A percentile compares a stretch with the other conserved stretches of the same genome.
These are phyloP conservation scores for Oryzias melastigma DNA, from an alignment of 2,113 vertebrate species.

Conservation along the genomic window DNA sequence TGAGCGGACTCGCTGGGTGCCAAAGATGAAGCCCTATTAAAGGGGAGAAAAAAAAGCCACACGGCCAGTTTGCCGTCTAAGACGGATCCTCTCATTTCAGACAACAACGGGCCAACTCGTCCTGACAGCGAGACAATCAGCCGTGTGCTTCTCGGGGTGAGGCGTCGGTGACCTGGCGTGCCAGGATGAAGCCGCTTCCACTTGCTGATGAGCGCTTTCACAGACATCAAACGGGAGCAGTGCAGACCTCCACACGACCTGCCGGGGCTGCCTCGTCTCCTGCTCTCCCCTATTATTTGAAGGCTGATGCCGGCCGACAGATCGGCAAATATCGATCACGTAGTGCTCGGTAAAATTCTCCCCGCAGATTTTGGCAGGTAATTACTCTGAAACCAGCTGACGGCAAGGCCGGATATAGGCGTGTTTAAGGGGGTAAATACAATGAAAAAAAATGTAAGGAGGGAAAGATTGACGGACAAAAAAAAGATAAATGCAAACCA, in stretches of 20 bases:
- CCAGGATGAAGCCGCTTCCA: conserved; percentile 57
- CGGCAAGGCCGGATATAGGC: no score
- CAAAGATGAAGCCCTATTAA: conserved; percentile 65
- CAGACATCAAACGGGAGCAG: conserved; percentile 73
- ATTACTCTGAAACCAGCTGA: conserved; percentile 67
- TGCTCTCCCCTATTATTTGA: conserved; percentile 65
- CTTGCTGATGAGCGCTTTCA: conserved; percentile 73
- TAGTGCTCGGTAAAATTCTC: conserved; percentile 67
- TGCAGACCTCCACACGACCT: conserved; percentile 63
- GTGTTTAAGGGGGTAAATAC: no score
- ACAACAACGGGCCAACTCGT: conserved; percentile 61
- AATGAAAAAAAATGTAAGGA: no score
- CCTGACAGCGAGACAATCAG: conserved; percentile 74
- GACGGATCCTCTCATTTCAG: conserved; percentile 57
- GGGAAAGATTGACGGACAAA: no score
- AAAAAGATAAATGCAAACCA: no score
- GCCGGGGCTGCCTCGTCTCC: conserved; percentile 55
- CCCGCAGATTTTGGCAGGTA: conserved; percentile 70
- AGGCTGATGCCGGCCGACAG: conserved; percentile 63
- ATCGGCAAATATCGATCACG: conserved; percentile 79
- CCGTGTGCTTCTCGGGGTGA: conserved; percentile 62
- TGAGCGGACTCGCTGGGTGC: conserved; percentile 52
- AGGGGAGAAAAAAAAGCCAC: conserved; percentile 23
- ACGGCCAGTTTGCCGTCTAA: conserved; percentile 59
- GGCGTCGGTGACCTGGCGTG: conserved; percentile 61